Evolutionary conservation across 2,888 invertebrate genomes (phyloP).

Genomic region (Agonopterix subpropinquella): DNA sequence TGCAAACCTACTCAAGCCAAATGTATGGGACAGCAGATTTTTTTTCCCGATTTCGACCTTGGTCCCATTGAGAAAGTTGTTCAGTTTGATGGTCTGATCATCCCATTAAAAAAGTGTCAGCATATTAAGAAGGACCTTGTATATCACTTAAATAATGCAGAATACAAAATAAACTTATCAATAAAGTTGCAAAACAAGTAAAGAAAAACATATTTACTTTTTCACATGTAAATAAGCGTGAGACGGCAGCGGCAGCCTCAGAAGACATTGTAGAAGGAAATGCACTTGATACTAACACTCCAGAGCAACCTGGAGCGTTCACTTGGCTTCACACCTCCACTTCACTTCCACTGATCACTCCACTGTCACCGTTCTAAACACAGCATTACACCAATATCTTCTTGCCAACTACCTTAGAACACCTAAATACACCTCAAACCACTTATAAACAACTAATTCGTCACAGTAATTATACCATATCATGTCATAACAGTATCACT

Average conservation of each 20-base stretch:
- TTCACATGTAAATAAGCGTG: slow-evolving; percentile 31
- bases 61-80: too few relatives aligned
- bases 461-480: slow-evolving; percentile 57
- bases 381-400: slow-evolving; percentile 49
- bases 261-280: slow-evolving; percentile 17
- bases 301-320: slow-evolving; percentile 19
- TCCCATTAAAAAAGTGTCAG: too few relatives aligned
- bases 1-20: too few relatives aligned
- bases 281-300: slow-evolving; percentile 36
- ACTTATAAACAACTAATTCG: slow-evolving; percentile 49
- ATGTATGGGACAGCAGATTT: too few relatives aligned
- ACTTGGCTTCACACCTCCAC: slow-evolving; percentile 23
- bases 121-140: too few relatives aligned
- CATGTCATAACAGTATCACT: slow-evolving; percentile 59
- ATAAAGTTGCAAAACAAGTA: slow-evolving; percentile 42
- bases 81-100: too few relatives aligned
- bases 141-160: neutral
- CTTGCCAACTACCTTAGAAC: slow-evolving; percentile 43
- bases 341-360: slow-evolving; percentile 56
- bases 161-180: slow-evolving; percentile 29
- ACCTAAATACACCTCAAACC: slow-evolving; percentile 68
- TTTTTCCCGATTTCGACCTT: too few relatives aligned
- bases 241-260: slow-evolving; percentile 23
- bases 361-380: slow-evolving; percentile 47
- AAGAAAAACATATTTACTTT: slow-evolving; percentile 69